Base-by-base conservation (phyloP, 2,888 invertebrate species). In the Cheilosia scutellata region DNA sequence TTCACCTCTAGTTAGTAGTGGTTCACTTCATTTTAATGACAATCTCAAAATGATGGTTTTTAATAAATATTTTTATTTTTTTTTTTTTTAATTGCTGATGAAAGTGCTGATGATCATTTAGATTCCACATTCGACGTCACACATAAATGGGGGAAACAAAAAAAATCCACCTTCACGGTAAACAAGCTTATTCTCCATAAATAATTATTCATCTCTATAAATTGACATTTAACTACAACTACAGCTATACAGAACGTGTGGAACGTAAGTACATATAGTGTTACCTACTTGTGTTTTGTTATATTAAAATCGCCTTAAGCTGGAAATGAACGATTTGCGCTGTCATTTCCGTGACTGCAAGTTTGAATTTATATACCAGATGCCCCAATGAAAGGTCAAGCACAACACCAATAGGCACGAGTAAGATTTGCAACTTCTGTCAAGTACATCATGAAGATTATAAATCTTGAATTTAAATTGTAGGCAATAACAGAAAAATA, bases 371-470 rank as follows among this genome's bases (percentile, higher is more conserved):
- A 47, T 27, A 5, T 6, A 29, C 33, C 33, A 57, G 33, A 33
- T 16, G 37, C 33, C 9, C 25, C 5, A 37, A 25, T 51, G 44
- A 57, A 55, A 70, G 68, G 68, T 70, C 68, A 70, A 55, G 44
- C 44, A 5, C 16, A 47, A 16, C 16, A 47, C 11, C 37, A 37
- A 33, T 9, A 3, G 11, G 11, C n/a, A n/a, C 6, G 16, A n/a
- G 44, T 44, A 44, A 44, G 5, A 1, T 20, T 20, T n/a, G 13
- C 42, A 44, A 13, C 13, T 44, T n/a, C 44, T 7, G 44, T 7
- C 44, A 47, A 47, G 44, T 47, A 47, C 44, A 47, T 16, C 37
- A 4, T 37, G 44, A 47, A n/a, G 16, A 49, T 20, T 20, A 20
- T 25, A 49, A 49, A 25, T 49, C 25, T 47, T 47, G 4, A 7